Base-by-base conservation (phyloP, 2,888 invertebrate species). In the Hirtodrosophila trivittata region DNA sequence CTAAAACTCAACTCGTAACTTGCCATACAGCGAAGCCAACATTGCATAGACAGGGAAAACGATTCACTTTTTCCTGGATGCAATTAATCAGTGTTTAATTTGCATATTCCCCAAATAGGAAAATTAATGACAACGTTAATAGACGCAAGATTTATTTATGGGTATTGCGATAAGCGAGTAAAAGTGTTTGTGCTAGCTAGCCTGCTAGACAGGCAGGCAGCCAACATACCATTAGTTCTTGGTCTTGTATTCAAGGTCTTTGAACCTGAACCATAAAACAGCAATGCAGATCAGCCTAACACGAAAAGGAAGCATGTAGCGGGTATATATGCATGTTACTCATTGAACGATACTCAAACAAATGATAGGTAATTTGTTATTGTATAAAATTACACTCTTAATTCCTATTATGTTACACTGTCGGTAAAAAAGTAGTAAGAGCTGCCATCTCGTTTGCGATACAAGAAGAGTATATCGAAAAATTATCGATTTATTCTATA, bases 91-190 rank as follows among this genome's bases (percentile, higher is more conserved):
- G 45, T 47, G 47, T 42, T 62, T 69, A 57, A 80, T 84, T 80
- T 82, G 73, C 78, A 84, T 84, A 84, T 67, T 75, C 70, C 57
- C 51, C 38, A 71, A 81, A 67, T 64, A 54, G 74, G 66, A 59
- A 71, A 73, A 72, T 64, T 72, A 58, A 64, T 60, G 75, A 74
- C 71, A 56, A 62, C 66, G 51, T 45, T 65, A 58, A 68, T 75
- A 71, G 67, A 68, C 73, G 65, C 47, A 45, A 74, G 66, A 56
- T 69, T 75, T 75, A 84, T 80, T 80, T 81, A 80, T 84, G 72
- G 78, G 9, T 75, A 50, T 54, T 59, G 46, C 63, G 82, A 80
- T 80, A 84, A 70, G 82, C 70, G 55, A 80, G 78, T 84, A 80
- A 84, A 80, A 80, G 78, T 80, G 78, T 75, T 78, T 65, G 45